Percentiles rank a stretch among this genome's conserved stretches.
Evolutionary conservation across 2,113 vertebrate genomes (phyloP).

Genomic region (Propithecus coquereli): DNA sequence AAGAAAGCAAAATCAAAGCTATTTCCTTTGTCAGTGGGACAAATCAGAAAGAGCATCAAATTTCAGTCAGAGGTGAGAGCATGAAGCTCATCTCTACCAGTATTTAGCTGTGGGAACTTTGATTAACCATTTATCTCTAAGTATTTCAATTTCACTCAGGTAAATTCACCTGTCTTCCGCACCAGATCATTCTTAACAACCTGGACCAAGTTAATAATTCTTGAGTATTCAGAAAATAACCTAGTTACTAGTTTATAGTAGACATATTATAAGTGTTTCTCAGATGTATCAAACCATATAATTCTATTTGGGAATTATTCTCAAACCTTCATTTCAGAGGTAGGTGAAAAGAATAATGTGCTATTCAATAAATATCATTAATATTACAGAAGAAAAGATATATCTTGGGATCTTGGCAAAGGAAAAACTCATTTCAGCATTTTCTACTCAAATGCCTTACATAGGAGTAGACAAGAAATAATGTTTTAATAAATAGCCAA

Average conservation of each 20-base stretch:
- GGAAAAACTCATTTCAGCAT: neutral
- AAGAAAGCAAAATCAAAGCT: neutral
- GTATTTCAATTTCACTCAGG: neutral
- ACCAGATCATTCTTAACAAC: neutral
- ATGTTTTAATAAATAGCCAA: neutral
- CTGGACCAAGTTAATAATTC: too few species aligned
- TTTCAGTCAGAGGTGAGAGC: neutral
- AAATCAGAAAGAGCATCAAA: neutral
- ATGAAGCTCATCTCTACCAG: too few species aligned
- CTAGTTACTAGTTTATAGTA: neutral
- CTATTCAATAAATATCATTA: neutral
- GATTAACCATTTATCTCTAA: neutral
- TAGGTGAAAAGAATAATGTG: neutral
- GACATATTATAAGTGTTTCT: neutral
- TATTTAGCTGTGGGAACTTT: neutral
- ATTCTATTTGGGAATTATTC: neutral
- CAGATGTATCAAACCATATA: neutral
- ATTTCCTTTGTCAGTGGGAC: neutral
- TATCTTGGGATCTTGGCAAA: neutral
- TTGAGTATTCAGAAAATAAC: neutral
- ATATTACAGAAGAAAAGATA: neutral
- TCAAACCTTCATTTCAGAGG: neutral
- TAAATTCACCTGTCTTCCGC: neutral
- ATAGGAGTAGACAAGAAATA: neutral
- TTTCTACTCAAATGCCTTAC: neutral